These are phyloP conservation scores for Bicyclus anynana DNA, from an alignment of 1,140 invertebrate genomes.

Conservation along the genomic window DNA sequence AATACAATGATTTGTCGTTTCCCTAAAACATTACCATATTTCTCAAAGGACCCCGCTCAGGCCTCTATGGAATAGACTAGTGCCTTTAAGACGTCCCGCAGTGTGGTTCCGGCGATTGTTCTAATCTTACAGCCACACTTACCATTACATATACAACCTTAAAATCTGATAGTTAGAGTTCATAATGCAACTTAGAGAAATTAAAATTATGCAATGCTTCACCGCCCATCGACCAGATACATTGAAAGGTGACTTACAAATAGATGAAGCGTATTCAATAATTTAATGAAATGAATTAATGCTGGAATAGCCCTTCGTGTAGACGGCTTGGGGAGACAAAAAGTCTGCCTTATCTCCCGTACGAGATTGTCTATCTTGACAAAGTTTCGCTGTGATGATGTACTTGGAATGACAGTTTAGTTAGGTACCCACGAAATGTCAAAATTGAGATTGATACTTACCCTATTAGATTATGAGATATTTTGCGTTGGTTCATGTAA, in stretches of 20 bases:
- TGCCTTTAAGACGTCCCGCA: slow-evolving; percentile 17
- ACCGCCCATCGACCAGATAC: slow-evolving; percentile 14
- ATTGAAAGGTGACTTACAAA: slow-evolving; percentile 14
- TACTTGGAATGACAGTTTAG: too few species aligned
- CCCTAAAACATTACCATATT: slow-evolving; percentile 9
- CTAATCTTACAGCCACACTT: slow-evolving; percentile 1
- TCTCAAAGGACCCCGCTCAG: slow-evolving; percentile 10
- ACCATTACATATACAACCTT: background rate
- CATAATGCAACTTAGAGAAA: background rate
- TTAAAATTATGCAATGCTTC: slow-evolving; percentile 8
- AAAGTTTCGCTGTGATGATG: too few species aligned
- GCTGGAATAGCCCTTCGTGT: slow-evolving; percentile 17
- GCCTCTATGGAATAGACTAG: slow-evolving; percentile 10
- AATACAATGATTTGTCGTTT: slow-evolving; percentile 1
- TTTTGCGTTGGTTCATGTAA: too few species aligned
- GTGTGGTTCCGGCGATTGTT: slow-evolving; percentile 29
- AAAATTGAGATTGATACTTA: too few species aligned
- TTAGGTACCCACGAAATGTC: too few species aligned
- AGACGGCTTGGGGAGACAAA: slow-evolving; percentile 9
- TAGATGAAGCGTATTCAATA: slow-evolving; percentile 2
- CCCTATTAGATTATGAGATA: too few species aligned
- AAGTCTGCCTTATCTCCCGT: background rate
- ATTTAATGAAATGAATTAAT: slow-evolving; percentile 19
- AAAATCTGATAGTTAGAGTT: background rate
- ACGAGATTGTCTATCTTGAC: too few species aligned